Percentiles rank a stretch among this genome's conserved stretches.
Conservation (phyloP, 2,113 vertebrate species). For the Protobothrops mucrosquamatus region DNA sequence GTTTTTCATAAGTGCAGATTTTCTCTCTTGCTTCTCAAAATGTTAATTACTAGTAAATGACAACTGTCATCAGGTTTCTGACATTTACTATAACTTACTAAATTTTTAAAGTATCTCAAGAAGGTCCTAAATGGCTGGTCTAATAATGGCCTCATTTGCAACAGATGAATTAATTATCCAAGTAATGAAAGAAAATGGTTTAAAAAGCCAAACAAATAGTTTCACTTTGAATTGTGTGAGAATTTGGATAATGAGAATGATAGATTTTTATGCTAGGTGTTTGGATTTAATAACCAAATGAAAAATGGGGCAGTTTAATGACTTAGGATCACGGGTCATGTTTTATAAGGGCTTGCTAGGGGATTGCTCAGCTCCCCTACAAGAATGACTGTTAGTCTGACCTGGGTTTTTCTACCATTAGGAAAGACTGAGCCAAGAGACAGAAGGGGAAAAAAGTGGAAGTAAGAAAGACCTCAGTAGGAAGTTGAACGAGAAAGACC, state of each 20-base stretch:
- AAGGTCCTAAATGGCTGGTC: neutral
- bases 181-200: conserved; percentile 13
- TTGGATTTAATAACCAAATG: neutral
- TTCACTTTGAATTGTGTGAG: neutral
- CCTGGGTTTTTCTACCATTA: neutral
- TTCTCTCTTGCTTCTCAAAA: neutral
- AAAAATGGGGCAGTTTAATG: neutral
- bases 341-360: no score
- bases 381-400: neutral
- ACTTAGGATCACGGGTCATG: no score
- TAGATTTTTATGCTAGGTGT: neutral
- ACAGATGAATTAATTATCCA: conserved; percentile 41
- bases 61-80: neutral
- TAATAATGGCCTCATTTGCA: conserved; percentile 31
- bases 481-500: no score
- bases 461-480: no score
- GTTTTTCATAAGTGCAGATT: neutral
- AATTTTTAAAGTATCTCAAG: neutral
- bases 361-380: no score
- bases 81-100: conserved; percentile 4
- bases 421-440: no score
- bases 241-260: neutral
- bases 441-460: no score
- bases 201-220: neutral
- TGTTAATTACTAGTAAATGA: conserved; percentile 1